phyloP scores from a whole-genome alignment of 64 coral and sea anemone species.

The Catalaphyllia jardinei region DNA sequence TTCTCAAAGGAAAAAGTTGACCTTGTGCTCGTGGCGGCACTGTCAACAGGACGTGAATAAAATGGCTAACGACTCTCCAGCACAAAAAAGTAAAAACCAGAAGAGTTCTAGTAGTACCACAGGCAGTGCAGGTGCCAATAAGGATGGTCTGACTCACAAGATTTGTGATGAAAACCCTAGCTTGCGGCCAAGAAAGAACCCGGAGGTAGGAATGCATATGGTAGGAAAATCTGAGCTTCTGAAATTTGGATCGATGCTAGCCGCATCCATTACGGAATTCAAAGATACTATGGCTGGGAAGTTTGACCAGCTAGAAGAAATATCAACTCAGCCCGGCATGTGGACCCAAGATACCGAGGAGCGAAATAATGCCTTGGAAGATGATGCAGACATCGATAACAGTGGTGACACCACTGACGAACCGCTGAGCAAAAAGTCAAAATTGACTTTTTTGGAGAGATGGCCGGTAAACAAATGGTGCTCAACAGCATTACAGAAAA shows the following conservation, averaged over 20 bases:
- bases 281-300: conserved; percentile 21
- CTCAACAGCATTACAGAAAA: conserved; percentile 25
- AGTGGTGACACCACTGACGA: not conserved
- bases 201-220: not conserved
- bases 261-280: not conserved
- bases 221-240: not conserved
- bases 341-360: conserved; percentile 17
- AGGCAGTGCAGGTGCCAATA: conserved; percentile 4
- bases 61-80: not conserved
- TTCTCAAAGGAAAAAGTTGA: not conserved
- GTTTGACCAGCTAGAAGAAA: conserved; percentile 13
- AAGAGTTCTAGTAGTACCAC: conserved; percentile 5
- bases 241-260: conserved; percentile 16
- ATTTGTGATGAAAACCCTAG: not conserved
- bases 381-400: not conserved
- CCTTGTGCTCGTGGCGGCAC: conserved; percentile 6
- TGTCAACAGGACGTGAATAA: not conserved
- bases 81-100: conserved; percentile 9
- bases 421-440: not conserved
- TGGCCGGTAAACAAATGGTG: conserved; percentile 7
- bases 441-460: not conserved
- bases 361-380: not conserved
- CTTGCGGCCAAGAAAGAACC: not conserved
- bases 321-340: not conserved
- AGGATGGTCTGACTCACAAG: not conserved